Conservation (phyloP, 2,888 invertebrate genomes). For the Caenorhabditis imperialis region DNA sequence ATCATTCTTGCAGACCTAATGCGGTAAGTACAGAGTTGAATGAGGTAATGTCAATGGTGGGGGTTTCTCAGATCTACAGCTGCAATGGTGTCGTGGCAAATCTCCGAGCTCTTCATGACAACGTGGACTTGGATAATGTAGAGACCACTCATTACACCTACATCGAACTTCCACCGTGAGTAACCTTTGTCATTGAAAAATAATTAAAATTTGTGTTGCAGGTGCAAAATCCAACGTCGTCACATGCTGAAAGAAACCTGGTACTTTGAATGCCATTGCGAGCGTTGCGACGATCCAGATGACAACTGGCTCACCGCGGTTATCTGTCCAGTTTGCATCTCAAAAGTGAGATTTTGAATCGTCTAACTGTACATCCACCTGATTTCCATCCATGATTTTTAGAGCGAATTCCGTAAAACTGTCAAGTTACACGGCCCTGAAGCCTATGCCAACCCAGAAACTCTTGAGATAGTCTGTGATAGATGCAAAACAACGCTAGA, state of each 20-base stretch:
- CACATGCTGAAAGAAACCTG: slow-evolving; percentile 75
- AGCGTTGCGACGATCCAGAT: slow-evolving; percentile 71
- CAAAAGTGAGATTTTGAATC: slow-evolving; percentile 15
- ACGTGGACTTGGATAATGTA: slow-evolving; percentile 70
- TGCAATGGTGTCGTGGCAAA: slow-evolving; percentile 74
- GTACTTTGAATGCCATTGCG: slow-evolving; percentile 77
- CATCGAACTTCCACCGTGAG: slow-evolving; percentile 74
- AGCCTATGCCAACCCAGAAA: slow-evolving; percentile 44
- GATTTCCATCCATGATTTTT: too few relatives aligned
- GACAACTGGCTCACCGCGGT: slow-evolving; percentile 75
- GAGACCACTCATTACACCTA: slow-evolving; percentile 76
- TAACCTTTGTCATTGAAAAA: slow-evolving; percentile 6
- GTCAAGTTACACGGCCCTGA: slow-evolving; percentile 49
- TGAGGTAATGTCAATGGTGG: neutral
- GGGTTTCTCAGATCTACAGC: slow-evolving; percentile 66
- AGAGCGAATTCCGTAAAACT: slow-evolving; percentile 37
- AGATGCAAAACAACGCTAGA: slow-evolving; percentile 36
- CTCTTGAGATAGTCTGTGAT: slow-evolving; percentile 46
- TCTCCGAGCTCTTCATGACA: slow-evolving; percentile 68
- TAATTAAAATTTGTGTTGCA: slow-evolving; percentile 17
- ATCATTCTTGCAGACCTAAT: slow-evolving; percentile 78
- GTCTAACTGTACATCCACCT: neutral
- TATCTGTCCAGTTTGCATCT: slow-evolving; percentile 70
- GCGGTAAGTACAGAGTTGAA: slow-evolving; percentile 53
- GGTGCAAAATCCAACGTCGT: slow-evolving; percentile 66